Conservation (phyloP, 2,797 vertebrate genomes). For the Dermochelys coriacea region DNA sequence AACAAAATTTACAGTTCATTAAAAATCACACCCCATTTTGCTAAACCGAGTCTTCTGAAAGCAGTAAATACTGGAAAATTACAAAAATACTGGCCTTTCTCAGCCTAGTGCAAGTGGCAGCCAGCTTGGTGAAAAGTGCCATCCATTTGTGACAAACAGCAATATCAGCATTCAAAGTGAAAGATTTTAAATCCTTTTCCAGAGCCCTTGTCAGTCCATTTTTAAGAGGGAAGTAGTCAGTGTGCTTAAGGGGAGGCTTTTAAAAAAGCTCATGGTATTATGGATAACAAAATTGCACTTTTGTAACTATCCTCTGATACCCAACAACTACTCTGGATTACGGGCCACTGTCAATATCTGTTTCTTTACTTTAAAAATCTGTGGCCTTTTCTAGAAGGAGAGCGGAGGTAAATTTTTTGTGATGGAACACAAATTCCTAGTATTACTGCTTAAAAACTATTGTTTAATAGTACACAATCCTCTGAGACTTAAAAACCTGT, state of each 20-base stretch:
- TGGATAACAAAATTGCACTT: slow-evolving; percentile 9
- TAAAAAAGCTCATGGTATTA: not conserved
- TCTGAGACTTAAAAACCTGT: not conserved
- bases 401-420: not conserved
- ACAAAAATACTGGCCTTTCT: not conserved
- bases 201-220: slow-evolving; percentile 17
- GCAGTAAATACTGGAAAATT: not conserved
- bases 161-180: not conserved
- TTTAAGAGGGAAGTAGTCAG: not conserved
- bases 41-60: not conserved
- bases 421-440: not conserved
- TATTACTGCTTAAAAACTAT: not conserved
- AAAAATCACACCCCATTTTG: slow-evolving; percentile 5
- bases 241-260: slow-evolving; percentile 13
- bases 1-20: not conserved
- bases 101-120: not conserved
- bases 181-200: slow-evolving; percentile 15
- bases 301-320: not conserved
- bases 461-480: not conserved
- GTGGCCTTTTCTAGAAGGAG: slow-evolving; percentile 37
- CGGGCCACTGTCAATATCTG: slow-evolving; percentile 46
- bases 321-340: slow-evolving; percentile 23
- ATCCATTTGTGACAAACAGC: slow-evolving; percentile 2
- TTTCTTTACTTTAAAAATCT: slow-evolving; percentile 46
- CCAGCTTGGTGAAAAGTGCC: slow-evolving; percentile 12